Base-by-base conservation (phyloP, 2,797 vertebrate genomes). In the Petrocephalus schoutedeni region DNA sequence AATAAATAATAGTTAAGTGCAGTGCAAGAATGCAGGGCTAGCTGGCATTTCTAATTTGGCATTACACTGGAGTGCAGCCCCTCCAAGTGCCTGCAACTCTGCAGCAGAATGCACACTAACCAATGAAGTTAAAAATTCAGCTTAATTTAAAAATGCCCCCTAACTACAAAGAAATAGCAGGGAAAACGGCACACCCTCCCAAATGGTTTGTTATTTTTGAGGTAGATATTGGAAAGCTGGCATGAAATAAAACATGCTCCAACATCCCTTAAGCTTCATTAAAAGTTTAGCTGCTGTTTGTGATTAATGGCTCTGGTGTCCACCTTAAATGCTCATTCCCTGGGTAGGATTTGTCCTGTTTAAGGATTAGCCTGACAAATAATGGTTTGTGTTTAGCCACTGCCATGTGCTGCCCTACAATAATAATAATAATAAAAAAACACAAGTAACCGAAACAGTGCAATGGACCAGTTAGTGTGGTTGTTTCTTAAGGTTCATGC, bases 1-100 rank as follows among this genome's bases (percentile, higher is more conserved):
- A 89, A 59, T 82, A 87, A 89, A 89, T 89, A 32, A 53, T 85
- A 80, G 41, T 54, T 89, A 89, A 88, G 84, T 85, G 32, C 56
- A 56, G 77, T 53, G 61, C 80, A 87, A 87, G 87, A 89, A 88
- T 57, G 71, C 89, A 89, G 57, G 45, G 41, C n/a, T 80, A 59
- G 86, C 80, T 87, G 74, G 88, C 21, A 45, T 54, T 85, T 53
- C 14, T 82, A 87, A 86, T 61, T 45, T 83, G 86, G 89, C 74
- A 10, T 36, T 49, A 86, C 80, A 21, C 9, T 87, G 86, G 85
- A 89, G 28, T 57, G 57, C 82, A 88, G 87, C 89, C 61, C 87
- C 83, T 88, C 86, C 4, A 51, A 82, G 87, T 89, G 64, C 74
- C 59, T 67, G 14, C 77, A 85, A 89, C 85, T 85, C 36, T 19